A percentile compares a stretch with the other conserved stretches of the same genome.
phyloP scores from a whole-genome alignment of 2,113 vertebrate genomes.

The Sigmodon hispidus region DNA sequence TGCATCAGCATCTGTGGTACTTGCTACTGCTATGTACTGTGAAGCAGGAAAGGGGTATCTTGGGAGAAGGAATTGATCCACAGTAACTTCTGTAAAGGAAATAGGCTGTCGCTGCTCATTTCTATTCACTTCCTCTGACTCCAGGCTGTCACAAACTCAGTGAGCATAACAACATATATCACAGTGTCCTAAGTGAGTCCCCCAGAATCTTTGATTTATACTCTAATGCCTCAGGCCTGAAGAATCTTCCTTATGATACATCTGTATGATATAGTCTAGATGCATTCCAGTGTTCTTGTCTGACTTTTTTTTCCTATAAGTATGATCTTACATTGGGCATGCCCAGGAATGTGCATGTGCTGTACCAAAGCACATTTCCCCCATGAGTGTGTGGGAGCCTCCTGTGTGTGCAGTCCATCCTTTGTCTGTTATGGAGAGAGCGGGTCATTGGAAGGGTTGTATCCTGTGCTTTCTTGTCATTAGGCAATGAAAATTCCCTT shows the following conservation, averaged over 20 bases:
- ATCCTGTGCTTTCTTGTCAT: not conserved
- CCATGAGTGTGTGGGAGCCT: not conserved
- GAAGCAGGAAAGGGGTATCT: not conserved
- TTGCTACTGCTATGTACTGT: not conserved
- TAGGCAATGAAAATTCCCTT: not conserved
- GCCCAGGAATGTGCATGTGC: not conserved
- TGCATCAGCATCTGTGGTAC: not conserved
- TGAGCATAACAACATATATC: not conserved
- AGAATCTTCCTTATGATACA: not conserved
- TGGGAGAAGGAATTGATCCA: not conserved
- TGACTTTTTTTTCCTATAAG: not conserved
- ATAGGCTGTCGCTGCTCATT: not conserved
- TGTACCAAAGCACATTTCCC: not conserved
- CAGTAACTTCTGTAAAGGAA: not conserved
- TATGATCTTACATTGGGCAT: not conserved
- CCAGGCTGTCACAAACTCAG: not conserved
- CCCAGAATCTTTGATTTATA: not conserved
- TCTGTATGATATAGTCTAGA: not conserved
- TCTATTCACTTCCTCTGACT: not conserved
- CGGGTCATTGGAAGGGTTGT: no score
- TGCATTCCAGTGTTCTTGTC: not conserved
- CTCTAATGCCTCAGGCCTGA: not conserved
- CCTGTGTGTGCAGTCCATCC: not conserved
- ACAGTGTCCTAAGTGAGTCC: not conserved
- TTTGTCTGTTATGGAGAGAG: not conserved